Evolutionary conservation across 2,797 vertebrate genomes (phyloP).

Genomic region (Rhinogobio ventralis): DNA sequence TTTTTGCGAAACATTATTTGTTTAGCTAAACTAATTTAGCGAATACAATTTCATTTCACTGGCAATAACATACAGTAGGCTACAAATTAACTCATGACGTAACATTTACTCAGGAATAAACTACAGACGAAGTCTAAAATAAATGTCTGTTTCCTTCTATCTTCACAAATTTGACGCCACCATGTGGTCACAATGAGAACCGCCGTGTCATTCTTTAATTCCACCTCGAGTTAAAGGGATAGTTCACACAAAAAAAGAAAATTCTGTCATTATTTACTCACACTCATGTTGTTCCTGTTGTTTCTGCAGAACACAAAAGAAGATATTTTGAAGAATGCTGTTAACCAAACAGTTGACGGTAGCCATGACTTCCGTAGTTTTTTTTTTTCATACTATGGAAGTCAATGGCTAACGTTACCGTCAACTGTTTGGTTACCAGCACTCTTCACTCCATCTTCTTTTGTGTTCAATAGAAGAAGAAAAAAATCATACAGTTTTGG

Average conservation of each 20-base stretch:
- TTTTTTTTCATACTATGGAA: too few relatives aligned
- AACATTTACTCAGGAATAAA: background rate
- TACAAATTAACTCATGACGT: background rate
- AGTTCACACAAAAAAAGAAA: background rate
- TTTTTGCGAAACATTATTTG: background rate
- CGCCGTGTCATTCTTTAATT: background rate
- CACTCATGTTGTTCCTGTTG: background rate
- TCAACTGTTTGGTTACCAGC: background rate
- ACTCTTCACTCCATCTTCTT: background rate
- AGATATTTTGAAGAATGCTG: too few relatives aligned
- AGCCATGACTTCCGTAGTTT: background rate
- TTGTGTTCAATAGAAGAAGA: background rate
- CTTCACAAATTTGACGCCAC: background rate
- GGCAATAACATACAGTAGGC: background rate
- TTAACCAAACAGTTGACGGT: background rate
- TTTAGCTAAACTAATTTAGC: background rate
- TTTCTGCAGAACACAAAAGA: background rate
- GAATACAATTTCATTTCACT: background rate
- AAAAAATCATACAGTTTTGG: background rate
- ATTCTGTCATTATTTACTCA: background rate
- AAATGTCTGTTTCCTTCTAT: background rate
- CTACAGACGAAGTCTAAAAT: background rate
- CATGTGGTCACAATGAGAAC: background rate
- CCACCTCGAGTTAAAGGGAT: background rate
- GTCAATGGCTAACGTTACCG: too few relatives aligned